phyloP scores from a whole-genome alignment of 2,888 invertebrate genomes.

The Drosophila mulleri region DNA sequence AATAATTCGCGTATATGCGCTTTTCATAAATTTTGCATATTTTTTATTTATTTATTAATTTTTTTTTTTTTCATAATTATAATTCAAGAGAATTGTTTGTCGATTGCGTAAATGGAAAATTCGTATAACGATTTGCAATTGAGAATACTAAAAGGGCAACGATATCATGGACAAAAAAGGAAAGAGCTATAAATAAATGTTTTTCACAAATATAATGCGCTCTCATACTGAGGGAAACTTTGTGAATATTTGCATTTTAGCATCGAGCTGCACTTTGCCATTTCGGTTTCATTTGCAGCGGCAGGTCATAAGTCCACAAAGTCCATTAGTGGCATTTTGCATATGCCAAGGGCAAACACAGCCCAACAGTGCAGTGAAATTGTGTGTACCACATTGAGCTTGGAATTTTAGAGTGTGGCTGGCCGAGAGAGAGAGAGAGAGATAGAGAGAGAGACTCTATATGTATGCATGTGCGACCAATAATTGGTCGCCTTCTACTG shows the following conservation, averaged over 20 bases:
- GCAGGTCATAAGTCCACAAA: conserved; percentile 43
- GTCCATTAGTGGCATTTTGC: conserved; percentile 76
- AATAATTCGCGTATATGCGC: conserved; percentile 48
- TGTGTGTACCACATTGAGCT: conserved; percentile 21
- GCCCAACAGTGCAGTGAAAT: conserved; percentile 2
- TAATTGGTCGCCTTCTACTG: conserved; percentile 58
- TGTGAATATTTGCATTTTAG: background rate
- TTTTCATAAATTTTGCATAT: conserved; percentile 43
- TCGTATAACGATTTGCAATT: conserved; percentile 18
- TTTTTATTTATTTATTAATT: conserved; percentile 6
- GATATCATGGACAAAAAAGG: background rate
- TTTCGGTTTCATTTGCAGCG: conserved; percentile 29
- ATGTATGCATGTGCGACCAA: conserved; percentile 28
- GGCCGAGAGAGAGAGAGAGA: background rate
- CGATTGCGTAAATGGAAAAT: conserved; percentile 36
- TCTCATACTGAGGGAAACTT: no score
- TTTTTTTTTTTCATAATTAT: conserved; percentile 29
- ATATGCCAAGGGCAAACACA: conserved; percentile 48
- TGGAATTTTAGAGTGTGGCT: conserved; percentile 60
- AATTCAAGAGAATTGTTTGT: conserved; percentile 28
- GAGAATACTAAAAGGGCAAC: background rate
- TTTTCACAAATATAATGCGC: background rate
- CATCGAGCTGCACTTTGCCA: background rate
- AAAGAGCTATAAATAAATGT: background rate
- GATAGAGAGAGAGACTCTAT: background rate